Evolutionary conservation across 2,888 invertebrate species (phyloP), one percentile per base, ranked within the genome.

Genomic region (Plebejus melissa): DNA sequence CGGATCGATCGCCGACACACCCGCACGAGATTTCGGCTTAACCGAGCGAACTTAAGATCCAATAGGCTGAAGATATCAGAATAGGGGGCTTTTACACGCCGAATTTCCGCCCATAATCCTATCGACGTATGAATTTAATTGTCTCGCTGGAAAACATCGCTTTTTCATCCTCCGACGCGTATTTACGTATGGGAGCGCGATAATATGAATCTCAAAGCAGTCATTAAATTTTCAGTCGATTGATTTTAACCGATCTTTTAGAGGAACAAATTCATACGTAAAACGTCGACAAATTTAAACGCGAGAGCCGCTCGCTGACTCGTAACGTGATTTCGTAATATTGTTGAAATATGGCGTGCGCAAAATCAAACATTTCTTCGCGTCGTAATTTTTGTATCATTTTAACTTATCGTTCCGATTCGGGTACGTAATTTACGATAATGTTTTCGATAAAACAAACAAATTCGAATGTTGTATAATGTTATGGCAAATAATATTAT

Each of bases 161-260:
- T 82, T 87, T 90, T 65, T 87, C 83, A 87, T 85, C 87, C 87
- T 83, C 83, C 84, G 83, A 80, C 85, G 85, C 88, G 84, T 87
- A 84, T 83, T 90, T 88, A 87, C 85, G 87, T 88, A 75, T 41
- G 70, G 71, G 41, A 71, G 75, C 75, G 75, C 58, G 46, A 75
- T 75, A 75, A 75, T 71, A 75, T 71, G 75, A 75, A 88, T 88
- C 84, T 88, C 87, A 89, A 89, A 88, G 89, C 89, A 89, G 87
- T 90, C 92, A 91, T 93, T 91, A 91, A 90, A 91, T 93, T 90
- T 88, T 83, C 89, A 85, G 89, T 85, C 87, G 88, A 90, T 90
- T 76, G 75, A 32, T 74, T 76, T 77, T 60, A 70, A 50, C 54
- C 57, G 76, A 74, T 74, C 65, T 54, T 77, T 74, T 76, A 72